Percentiles rank a stretch among this genome's conserved stretches.
phyloP scores from a whole-genome alignment of 2,888 invertebrate genomes.

The Glyphotaelius pellucidus region DNA sequence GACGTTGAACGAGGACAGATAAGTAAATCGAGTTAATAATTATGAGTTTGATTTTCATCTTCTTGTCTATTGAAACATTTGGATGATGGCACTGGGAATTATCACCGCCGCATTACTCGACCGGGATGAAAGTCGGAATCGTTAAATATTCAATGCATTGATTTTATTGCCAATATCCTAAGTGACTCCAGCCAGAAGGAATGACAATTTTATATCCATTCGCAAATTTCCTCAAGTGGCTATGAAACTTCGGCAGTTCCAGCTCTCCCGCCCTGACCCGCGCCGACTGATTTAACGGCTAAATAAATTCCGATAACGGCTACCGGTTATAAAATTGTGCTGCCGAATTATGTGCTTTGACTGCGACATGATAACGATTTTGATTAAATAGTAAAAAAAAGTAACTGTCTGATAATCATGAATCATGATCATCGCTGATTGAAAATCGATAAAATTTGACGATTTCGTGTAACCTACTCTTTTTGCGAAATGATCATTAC shows the following conservation, averaged over 20 bases:
- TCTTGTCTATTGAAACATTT: neutral
- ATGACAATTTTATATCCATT: conserved; percentile 58
- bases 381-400: neutral
- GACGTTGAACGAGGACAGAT: too few species aligned
- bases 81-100: neutral
- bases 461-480: neutral
- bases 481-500: neutral
- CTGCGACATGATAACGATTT: conserved; percentile 3
- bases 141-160: conserved; percentile 63
- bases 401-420: neutral
- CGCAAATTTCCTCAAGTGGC: conserved; percentile 44
- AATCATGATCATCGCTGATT: neutral
- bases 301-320: conserved; percentile 25
- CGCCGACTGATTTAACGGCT: conserved; percentile 18
- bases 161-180: conserved; percentile 63
- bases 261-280: neutral
- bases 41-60: neutral
- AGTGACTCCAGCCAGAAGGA: conserved; percentile 55
- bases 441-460: neutral
- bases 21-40: neutral
- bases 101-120: conserved; percentile 3
- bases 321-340: neutral
- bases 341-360: conserved; percentile 19
- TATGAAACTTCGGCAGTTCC: conserved; percentile 37
- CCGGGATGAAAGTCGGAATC: conserved; percentile 39